Base-by-base conservation (phyloP, 2,888 invertebrate species). In the Phortica okadai region DNA sequence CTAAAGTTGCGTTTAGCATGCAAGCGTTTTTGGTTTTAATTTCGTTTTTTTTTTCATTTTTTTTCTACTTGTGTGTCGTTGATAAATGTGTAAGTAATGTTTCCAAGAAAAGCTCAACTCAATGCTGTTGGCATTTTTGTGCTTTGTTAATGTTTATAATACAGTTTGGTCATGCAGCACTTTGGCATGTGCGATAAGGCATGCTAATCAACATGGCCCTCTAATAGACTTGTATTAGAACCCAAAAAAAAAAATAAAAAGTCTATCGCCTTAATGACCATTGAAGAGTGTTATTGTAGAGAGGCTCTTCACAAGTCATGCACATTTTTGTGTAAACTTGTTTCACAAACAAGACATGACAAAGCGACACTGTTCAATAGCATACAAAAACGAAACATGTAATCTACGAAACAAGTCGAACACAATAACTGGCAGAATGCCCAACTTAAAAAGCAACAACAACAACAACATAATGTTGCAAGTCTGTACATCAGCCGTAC, bases 1-100 rank as follows among this genome's bases (percentile, higher is more conserved):
- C 62, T n/a, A 21, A 2, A 58, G n/a, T 83, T 79, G 85, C 85
- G 84, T 84, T 86, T 69, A 41, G 78, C 85, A 85, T 85, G 83
- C 83, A 77, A 83, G 21, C 62, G 10, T 75, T 74, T 77, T 8
- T 7, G 25, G 6, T 62, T 11, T 25, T 62, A 21, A 59, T 59
- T n/a, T 59, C 3, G 59, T n/a, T 59, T 59, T 16, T 59, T 21
- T 16, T 59, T 59, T 59, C 16, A 5, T 59, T 59, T 16, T 59
- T 21, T 16, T 59, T 59, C 16, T 59, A 5, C 21, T 21, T 59
- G 59, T 16, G 59, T 62, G 21, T 62, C 25, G 2, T 25, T 16
- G 16, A 62, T 25, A 25, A 62, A 25, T 16, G 25, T 21, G 10
- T 25, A 21, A 21, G 16, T 25, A 50, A 72, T n/a, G n/a, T n/a